These are phyloP conservation scores for Ryuthela nishihirai DNA, from an alignment of 2,888 invertebrate genomes.

Conservation along the genomic window DNA sequence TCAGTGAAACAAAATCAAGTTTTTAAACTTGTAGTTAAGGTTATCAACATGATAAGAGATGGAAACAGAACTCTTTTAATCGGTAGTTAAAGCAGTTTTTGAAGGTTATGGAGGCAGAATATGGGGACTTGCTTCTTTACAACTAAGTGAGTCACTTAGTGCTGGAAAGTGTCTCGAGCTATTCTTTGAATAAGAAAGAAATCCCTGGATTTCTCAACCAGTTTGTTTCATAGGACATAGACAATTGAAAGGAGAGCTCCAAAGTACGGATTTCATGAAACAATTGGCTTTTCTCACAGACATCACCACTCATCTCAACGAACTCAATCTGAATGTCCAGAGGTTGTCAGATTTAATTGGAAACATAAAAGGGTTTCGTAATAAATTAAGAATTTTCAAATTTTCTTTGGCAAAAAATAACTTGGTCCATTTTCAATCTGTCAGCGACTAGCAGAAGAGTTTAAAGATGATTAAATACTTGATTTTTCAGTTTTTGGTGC, in stretches of 20 bases:
- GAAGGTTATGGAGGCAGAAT: constrained; percentile 1
- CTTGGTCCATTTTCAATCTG: no score
- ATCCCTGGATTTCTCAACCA: constrained; percentile 1
- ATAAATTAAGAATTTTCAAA: no score
- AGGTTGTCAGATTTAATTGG: no score
- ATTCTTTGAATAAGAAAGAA: constrained; percentile 4
- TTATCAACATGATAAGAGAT: constrained; percentile 1
- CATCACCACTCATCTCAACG: background rate
- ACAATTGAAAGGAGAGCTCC: background rate
- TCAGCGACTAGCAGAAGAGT: no score
- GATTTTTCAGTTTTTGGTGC: no score
- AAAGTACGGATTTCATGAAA: background rate
- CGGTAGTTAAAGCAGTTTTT: constrained; percentile 2
- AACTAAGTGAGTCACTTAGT: constrained; percentile 1
- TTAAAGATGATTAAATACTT: no score
- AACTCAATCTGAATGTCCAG: no score
- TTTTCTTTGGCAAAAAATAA: no score
- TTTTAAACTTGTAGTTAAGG: background rate
- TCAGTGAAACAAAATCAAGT: background rate
- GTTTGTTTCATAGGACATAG: background rate
- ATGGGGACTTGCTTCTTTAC: constrained; percentile 1
- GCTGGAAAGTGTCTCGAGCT: constrained; percentile 1
- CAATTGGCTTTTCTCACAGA: constrained; percentile 1
- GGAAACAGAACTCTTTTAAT: background rate
- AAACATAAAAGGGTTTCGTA: no score